Evolutionary conservation across 1,140 invertebrate species (phyloP).

Genomic region (Heliconius hewitsoni): DNA sequence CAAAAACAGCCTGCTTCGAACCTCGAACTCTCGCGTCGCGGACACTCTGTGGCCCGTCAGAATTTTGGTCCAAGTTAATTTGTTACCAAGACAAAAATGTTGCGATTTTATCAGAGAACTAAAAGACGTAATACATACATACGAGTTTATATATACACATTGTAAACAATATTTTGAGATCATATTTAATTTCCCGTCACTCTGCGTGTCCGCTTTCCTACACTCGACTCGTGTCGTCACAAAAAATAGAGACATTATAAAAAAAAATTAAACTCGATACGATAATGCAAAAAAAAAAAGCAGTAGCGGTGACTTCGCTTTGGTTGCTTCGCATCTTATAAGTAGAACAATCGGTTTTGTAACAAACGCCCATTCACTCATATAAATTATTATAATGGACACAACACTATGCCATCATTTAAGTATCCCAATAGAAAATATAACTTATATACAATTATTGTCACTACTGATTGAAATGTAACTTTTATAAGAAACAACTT

Average conservation of each 20-base stretch:
- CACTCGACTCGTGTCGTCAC: slow-evolving; percentile 3
- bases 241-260: neutral
- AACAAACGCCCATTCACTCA: slow-evolving; percentile 17
- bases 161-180: slow-evolving; percentile 35
- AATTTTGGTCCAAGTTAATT: slow-evolving; percentile 69
- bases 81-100: slow-evolving; percentile 47
- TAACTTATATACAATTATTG: slow-evolving; percentile 57
- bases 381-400: slow-evolving; percentile 34
- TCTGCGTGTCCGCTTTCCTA: slow-evolving; percentile 9
- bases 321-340: slow-evolving; percentile 1
- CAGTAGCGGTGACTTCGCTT: slow-evolving; percentile 21
- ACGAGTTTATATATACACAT: slow-evolving; percentile 36
- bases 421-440: slow-evolving; percentile 43
- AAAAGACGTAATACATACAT: slow-evolving; percentile 27
- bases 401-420: slow-evolving; percentile 24
- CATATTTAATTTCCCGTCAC: slow-evolving; percentile 36
- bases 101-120: slow-evolving; percentile 21
- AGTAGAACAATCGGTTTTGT: slow-evolving; percentile 11
- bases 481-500: neutral
- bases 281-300: slow-evolving; percentile 17
- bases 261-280: neutral
- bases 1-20: slow-evolving; percentile 54
- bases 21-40: slow-evolving; percentile 46
- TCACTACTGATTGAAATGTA: slow-evolving; percentile 54
- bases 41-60: slow-evolving; percentile 56